phyloP scores from a whole-genome alignment of 2,797 vertebrate species.

The Enteromius afrohamiltoni region DNA sequence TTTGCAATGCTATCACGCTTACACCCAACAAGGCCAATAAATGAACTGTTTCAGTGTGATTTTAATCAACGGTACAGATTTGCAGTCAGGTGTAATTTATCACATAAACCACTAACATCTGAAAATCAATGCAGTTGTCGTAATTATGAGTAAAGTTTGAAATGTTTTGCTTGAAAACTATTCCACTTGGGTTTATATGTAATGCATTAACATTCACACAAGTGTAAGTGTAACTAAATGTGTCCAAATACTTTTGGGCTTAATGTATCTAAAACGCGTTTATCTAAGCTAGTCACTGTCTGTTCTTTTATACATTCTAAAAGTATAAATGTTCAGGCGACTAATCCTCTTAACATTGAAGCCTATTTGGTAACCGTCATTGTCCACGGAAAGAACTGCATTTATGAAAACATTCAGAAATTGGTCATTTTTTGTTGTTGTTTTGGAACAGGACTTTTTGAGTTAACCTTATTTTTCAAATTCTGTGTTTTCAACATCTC shows the following conservation, averaged over 20 bases:
- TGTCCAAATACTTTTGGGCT: neutral
- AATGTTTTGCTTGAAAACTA: neutral
- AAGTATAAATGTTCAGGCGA: slow-evolving; percentile 51
- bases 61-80: neutral
- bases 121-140: neutral
- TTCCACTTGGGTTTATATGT: neutral
- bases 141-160: neutral
- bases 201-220: neutral
- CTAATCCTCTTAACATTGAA: slow-evolving; percentile 68
- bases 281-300: neutral
- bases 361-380: slow-evolving; percentile 69
- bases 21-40: neutral
- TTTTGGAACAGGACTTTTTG: neutral
- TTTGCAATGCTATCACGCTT: neutral
- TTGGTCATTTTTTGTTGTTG: neutral
- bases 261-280: slow-evolving; percentile 3
- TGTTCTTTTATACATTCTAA: slow-evolving; percentile 47
- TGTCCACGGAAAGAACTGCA: slow-evolving; percentile 66
- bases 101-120: slow-evolving; percentile 2
- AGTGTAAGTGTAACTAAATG: neutral
- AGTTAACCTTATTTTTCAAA: neutral
- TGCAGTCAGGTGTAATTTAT: neutral
- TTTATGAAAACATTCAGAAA: neutral
- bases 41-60: neutral
- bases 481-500: neutral